Evolutionary conservation across 1,140 invertebrate species (phyloP).

Genomic region (Platyura marginata): DNA sequence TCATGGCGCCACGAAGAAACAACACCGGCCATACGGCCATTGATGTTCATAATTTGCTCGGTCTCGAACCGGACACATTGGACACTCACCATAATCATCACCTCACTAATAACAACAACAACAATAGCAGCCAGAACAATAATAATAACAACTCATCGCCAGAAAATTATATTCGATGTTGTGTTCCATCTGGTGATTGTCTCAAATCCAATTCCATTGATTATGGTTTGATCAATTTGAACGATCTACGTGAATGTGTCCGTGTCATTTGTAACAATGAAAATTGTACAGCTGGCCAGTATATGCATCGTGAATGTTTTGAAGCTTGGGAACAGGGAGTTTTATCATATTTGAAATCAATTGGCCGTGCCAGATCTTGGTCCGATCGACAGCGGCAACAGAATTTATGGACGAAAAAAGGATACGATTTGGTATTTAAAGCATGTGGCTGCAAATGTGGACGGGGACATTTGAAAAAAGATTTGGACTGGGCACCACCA

Average conservation of each 20-base stretch:
- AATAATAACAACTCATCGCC: conserved; percentile 7
- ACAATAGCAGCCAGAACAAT: conserved; percentile 6
- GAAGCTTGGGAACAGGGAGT: conserved; percentile 81
- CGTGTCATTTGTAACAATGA: conserved; percentile 93
- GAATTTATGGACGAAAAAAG: conserved; percentile 95
- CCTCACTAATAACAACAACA: neutral
- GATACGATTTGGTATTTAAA: conserved; percentile 83
- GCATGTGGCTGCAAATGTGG: conserved; percentile 77
- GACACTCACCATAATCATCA: neutral
- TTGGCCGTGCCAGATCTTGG: conserved; percentile 80
- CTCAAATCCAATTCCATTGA: conserved; percentile 36
- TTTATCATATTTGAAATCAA: conserved; percentile 71
- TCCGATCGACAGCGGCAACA: conserved; percentile 83
- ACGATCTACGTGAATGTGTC: conserved; percentile 60
- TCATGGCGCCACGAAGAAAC: conserved; percentile 1
- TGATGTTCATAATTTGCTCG: neutral
- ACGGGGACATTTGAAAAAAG: conserved; percentile 82
- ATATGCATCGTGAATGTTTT: conserved; percentile 93
- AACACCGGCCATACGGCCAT: neutral
- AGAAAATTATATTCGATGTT: conserved; percentile 37
- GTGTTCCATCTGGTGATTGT: conserved; percentile 63
- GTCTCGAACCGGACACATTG: neutral
- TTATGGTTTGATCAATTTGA: conserved; percentile 39
- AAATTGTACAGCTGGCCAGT: conserved; percentile 63
- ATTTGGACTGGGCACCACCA: conserved; percentile 71